These are phyloP conservation scores for Vimba vimba DNA, from an alignment of 2,113 vertebrate species.

Conservation along the genomic window DNA sequence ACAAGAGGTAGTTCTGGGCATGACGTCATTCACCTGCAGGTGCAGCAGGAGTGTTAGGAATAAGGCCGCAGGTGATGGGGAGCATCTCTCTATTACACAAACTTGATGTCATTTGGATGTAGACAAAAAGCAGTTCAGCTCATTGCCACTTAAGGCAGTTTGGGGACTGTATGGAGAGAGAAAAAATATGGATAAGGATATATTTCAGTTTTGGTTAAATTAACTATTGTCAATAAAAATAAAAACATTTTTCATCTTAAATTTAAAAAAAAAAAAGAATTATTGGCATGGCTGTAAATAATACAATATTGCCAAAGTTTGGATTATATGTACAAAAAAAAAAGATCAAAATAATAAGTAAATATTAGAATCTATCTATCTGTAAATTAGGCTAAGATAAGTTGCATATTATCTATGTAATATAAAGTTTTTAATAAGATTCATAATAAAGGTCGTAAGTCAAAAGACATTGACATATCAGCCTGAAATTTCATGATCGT, in stretches of 20 bases:
- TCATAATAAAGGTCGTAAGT: neutral
- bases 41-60: conserved; percentile 44
- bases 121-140: conserved; percentile 50
- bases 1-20: neutral
- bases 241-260: too few species aligned
- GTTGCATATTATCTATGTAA: neutral
- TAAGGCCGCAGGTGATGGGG: conserved; percentile 2
- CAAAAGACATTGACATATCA: neutral
- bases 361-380: neutral
- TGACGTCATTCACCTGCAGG: conserved; percentile 48
- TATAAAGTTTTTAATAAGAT: neutral
- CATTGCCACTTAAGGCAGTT: neutral
- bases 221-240: neutral
- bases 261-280: too few species aligned
- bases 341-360: too few species aligned
- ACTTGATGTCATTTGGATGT: conserved; percentile 42
- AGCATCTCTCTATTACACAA: conserved; percentile 59
- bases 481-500: neutral
- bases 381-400: too few species aligned
- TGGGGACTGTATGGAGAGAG: neutral
- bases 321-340: too few species aligned
- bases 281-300: too few species aligned
- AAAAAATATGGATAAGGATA: neutral
- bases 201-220: neutral
- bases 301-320: too few species aligned